Percentiles rank a stretch among this genome's conserved stretches.
Evolutionary conservation across 1,140 invertebrate genomes (phyloP).

Genomic region (Macrotrachela quadricornifera): DNA sequence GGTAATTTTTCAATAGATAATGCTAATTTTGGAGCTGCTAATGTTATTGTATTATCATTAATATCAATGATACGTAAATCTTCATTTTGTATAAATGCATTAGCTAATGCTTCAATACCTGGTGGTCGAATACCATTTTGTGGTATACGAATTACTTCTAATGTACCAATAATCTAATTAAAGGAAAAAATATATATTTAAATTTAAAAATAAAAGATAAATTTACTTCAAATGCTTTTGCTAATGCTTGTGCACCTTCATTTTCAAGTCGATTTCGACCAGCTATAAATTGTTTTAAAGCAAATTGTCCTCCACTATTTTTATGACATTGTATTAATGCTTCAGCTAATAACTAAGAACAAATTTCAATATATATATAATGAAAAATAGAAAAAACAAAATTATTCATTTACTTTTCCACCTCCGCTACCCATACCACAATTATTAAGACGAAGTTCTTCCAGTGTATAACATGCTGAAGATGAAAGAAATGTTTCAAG

Average conservation of each 20-base stretch:
- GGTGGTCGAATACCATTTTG: slow-evolving; percentile 83
- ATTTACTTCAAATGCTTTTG: slow-evolving; percentile 47
- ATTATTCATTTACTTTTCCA: too few species aligned
- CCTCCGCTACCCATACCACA: slow-evolving; percentile 3
- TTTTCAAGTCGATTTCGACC: slow-evolving; percentile 85
- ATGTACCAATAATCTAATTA: slow-evolving; percentile 37
- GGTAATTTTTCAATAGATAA: slow-evolving; percentile 40
- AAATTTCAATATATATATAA: too few species aligned
- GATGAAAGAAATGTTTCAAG: slow-evolving; percentile 62
- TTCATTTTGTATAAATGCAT: slow-evolving; percentile 51
- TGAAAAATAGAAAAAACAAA: too few species aligned
- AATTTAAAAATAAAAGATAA: too few species aligned
- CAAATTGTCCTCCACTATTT: too few species aligned
- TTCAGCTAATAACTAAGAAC: too few species aligned
- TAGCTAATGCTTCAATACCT: slow-evolving; percentile 55
- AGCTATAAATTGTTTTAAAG: slow-evolving; percentile 45
- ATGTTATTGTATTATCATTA: slow-evolving; percentile 69
- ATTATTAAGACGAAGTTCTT: slow-evolving; percentile 42
- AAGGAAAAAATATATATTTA: too few species aligned
- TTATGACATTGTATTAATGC: too few species aligned
- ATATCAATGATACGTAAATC: slow-evolving; percentile 60
- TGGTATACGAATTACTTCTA: slow-evolving; percentile 75
- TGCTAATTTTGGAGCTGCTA: slow-evolving; percentile 51
- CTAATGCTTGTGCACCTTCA: slow-evolving; percentile 59
- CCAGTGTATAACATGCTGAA: slow-evolving; percentile 50